Evolutionary conservation across 2,888 invertebrate genomes (phyloP).

Genomic region (Hydroisotoma schaefferi): DNA sequence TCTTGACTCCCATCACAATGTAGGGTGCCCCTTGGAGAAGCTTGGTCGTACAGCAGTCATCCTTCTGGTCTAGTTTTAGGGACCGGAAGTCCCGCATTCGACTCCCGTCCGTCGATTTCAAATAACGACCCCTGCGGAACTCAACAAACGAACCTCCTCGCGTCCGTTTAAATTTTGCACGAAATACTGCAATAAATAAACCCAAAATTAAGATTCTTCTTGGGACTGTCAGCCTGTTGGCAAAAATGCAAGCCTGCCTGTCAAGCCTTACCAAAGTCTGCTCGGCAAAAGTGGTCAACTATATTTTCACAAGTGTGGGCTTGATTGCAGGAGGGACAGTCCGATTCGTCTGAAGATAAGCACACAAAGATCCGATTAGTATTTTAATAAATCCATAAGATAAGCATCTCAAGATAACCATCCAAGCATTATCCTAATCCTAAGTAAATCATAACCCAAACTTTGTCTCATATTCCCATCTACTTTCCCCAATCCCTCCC

Average conservation of each 20-base stretch:
- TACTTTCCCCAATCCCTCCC: too few species aligned
- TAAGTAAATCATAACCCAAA: too few species aligned
- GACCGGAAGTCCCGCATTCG: constrained; percentile 50
- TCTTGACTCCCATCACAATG: constrained; percentile 53
- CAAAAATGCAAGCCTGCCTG: background rate
- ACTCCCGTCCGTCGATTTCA: constrained; percentile 48
- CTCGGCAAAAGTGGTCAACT: constrained; percentile 59
- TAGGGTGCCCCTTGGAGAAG: constrained; percentile 50
- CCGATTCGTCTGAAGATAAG: constrained; percentile 49
- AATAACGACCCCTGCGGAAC: constrained; percentile 51
- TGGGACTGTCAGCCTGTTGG: background rate
- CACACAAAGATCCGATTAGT: constrained; percentile 9
- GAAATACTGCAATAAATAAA: constrained; percentile 50
- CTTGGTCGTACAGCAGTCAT: constrained; percentile 52
- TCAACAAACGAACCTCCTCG: constrained; percentile 49
- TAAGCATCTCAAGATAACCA: constrained; percentile 6
- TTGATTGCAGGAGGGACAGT: constrained; percentile 58
- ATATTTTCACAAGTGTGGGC: constrained; percentile 61
- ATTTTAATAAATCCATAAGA: background rate
- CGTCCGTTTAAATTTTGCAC: constrained; percentile 51
- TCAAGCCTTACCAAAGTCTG: constrained; percentile 55
- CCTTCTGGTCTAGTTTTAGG: constrained; percentile 51
- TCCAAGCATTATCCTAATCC: background rate
- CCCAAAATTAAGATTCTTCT: background rate
- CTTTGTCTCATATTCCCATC: too few species aligned